Evolutionary conservation across 2,797 vertebrate species (phyloP).

Genomic region (Etheostoma perlongum): DNA sequence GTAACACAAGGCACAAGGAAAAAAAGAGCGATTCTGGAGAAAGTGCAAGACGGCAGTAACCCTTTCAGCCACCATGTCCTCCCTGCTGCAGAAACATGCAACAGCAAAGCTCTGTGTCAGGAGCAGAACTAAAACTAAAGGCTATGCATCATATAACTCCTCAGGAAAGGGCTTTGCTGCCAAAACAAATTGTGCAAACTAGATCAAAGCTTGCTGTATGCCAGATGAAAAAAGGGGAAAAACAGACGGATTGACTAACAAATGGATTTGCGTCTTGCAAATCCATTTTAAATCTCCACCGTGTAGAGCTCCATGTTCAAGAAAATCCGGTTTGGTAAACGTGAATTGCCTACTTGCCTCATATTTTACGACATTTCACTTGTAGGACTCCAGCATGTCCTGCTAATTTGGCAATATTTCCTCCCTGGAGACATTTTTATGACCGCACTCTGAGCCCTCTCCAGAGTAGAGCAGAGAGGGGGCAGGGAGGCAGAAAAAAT

Average conservation of each 20-base stretch:
- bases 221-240: constrained; percentile 23
- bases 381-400: constrained; percentile 70
- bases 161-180: constrained; percentile 39
- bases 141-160: constrained; percentile 38
- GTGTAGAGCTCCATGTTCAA: constrained; percentile 39
- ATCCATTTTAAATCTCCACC: constrained; percentile 48
- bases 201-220: constrained; percentile 43
- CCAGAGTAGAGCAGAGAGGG: constrained; percentile 54
- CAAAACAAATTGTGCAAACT: constrained; percentile 59
- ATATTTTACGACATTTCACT: constrained; percentile 76
- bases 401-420: constrained; percentile 85
- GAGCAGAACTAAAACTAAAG: constrained; percentile 48
- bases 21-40: constrained; percentile 56
- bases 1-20: constrained; percentile 72
- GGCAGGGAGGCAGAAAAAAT: constrained; percentile 44
- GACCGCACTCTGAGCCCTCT: constrained; percentile 60
- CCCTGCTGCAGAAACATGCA: constrained; percentile 53
- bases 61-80: constrained; percentile 58
- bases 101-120: constrained; percentile 44
- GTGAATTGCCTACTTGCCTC: constrained; percentile 57
- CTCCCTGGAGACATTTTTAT: constrained; percentile 83
- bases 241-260: no score
- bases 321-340: constrained; percentile 58
- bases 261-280: constrained; percentile 58
- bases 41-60: constrained; percentile 69